Conservation (phyloP, 2,113 vertebrate genomes). For the Murina feae region DNA sequence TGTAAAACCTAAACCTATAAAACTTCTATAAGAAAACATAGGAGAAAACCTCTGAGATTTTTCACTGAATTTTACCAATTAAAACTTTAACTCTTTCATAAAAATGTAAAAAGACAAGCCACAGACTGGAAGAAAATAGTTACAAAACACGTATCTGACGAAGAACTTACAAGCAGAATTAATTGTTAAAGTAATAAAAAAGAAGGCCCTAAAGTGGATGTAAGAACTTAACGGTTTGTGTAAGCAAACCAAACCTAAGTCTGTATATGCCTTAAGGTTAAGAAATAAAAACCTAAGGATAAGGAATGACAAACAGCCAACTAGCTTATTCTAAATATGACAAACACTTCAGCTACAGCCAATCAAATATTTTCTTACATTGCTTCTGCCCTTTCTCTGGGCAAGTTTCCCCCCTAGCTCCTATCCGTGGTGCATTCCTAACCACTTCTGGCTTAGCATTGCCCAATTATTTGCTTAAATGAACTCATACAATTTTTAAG, state of each 20-base stretch:
- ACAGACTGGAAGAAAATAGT: constrained; percentile 6
- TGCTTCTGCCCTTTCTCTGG: neutral
- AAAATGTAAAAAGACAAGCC: neutral
- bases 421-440: neutral
- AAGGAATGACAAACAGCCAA: neutral
- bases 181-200: neutral
- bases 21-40: neutral
- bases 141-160: neutral
- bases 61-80: neutral
- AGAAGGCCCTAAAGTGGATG: neutral
- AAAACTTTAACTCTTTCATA: neutral
- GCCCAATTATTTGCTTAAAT: neutral
- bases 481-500: neutral
- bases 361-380: neutral
- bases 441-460: neutral
- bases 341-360: neutral
- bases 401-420: neutral
- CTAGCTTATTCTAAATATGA: neutral
- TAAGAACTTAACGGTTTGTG: neutral
- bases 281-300: neutral
- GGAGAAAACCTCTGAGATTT: neutral
- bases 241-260: neutral
- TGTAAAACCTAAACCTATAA: neutral
- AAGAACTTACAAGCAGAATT: neutral
- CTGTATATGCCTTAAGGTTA: neutral